A percentile compares a stretch with the other conserved stretches of the same genome.
Evolutionary conservation across 2,797 vertebrate genomes (phyloP).

Genomic region (Urocyon cinereoargenteus): DNA sequence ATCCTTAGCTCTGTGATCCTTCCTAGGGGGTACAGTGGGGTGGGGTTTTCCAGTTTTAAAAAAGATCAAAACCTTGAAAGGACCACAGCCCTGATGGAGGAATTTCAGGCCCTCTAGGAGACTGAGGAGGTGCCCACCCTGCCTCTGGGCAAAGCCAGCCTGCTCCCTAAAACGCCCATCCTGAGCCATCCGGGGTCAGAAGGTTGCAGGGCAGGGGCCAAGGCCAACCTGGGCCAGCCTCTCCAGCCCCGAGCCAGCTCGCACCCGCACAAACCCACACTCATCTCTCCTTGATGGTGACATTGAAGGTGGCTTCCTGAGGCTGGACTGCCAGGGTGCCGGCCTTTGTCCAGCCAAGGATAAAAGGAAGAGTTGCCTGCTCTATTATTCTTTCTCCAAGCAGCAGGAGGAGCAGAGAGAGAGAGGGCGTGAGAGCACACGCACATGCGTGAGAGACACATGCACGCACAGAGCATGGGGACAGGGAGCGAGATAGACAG

Average conservation of each 20-base stretch:
- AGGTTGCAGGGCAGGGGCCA: background rate
- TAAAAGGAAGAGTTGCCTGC: slow-evolving; percentile 15
- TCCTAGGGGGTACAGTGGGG: background rate
- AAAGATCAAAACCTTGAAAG: background rate
- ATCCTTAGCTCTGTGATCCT: background rate
- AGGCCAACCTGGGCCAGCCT: background rate
- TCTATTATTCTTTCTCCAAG: slow-evolving; percentile 2
- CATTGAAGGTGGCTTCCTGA: slow-evolving; percentile 29
- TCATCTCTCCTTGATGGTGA: background rate
- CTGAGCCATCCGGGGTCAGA: background rate
- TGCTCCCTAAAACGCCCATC: background rate
- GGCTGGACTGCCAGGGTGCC: background rate
- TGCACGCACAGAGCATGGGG: background rate
- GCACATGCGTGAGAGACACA: background rate
- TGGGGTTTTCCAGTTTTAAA: background rate
- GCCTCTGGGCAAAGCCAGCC: background rate
- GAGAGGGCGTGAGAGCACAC: rapidly evolving
- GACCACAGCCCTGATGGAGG: background rate
- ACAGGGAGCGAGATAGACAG: background rate
- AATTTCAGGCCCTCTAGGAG: background rate
- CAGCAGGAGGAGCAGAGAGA: background rate
- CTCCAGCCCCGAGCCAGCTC: background rate
- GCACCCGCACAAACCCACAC: background rate
- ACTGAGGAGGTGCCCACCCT: background rate
- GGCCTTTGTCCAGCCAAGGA: slow-evolving; percentile 59